Evolutionary conservation across 2,888 invertebrate genomes (phyloP), one percentile per base, ranked within the genome.

Genomic region (Oxytorus armatus): DNA sequence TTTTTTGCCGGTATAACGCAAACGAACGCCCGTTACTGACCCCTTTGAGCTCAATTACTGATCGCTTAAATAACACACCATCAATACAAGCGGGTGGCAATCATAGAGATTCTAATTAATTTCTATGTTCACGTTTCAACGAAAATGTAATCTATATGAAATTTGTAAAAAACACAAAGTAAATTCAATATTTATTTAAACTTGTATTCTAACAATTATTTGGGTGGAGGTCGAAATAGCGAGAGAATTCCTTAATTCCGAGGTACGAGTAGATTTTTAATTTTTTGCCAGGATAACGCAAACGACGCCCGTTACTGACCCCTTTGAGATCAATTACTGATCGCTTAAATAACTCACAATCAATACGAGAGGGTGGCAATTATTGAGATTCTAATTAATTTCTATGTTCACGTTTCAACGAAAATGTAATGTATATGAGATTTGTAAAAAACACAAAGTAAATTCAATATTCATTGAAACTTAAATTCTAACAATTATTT

Each of bases 221-320:
- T n/a, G n/a, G n/a, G n/a, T n/a, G n/a, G n/a, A n/a, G n/a, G n/a
- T n/a, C n/a, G n/a, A n/a, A n/a, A n/a, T n/a, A 57, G 68, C 18
- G 25, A 55, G 70, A 61, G 69, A 59, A 61, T 55, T 70, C 77
- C 77, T 53, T 70, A 77, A 77, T 77, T 77, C 63, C 77, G 65
- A 16, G 55, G 8, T 10, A 33, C 39, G 51, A n/a, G n/a, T n/a
- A n/a, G n/a, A 53, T 68, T 68, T 55, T 11, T 29, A 42, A 5
- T 61, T 21, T 16, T 33, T 16, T 8, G 7, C 44, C 29, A 16
- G 25, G n/a, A n/a, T n/a, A n/a, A n/a, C n/a, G 53, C 14, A 29
- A 44, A 29, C 10, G 44, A n/a, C n/a, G n/a, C 36, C 70, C 70
- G 70, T 70, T 59, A 70, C 16, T 65, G 63, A 55, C 77, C 55